Base-by-base conservation (phyloP, 2,797 vertebrate genomes). In the Phataginus tetradactyla region DNA sequence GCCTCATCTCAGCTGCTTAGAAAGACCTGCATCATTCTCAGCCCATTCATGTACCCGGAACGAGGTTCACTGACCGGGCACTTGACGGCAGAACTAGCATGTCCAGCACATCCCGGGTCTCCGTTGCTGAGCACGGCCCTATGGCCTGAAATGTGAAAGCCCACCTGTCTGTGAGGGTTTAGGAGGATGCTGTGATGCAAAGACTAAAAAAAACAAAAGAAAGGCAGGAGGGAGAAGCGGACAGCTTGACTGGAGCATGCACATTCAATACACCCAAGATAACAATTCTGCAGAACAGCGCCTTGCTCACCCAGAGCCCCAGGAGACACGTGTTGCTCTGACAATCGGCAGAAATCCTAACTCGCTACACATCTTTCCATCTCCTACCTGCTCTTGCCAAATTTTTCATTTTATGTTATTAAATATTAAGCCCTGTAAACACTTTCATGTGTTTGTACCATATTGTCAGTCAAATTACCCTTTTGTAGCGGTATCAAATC, bases 381-480 rank as follows among this genome's bases (percentile, higher is more conserved):
- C 96, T 77, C 53, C 75, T 83, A 96, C 39, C 96, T 0, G 25
- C 94, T 96, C 63, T 88, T 59, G 87, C 71, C 1, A 49, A 90
- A 92, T 95, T 94, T 97, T 98, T 98, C 96, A 61, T 97, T 98
- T 98, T 98, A 94, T 69, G 27, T 97, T 91, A 98, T 98, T 98
- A 98, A 98, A 98, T 98, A 98, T 98, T 98, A 98, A 98, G 98
- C 85, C 93, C 86, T 61, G 97, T 97, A 98, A 98, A 98, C 97
- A 97, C 92, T 97, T 98, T 17, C 78, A 96, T 91, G 98, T 23
- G 34, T 91, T 96, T 97, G 96, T 68, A 18, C 90, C 53, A 61
- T 42, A 1, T 96, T 96, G 94, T 90, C 97, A 97, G 95, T 98
- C 97, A 98, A 91, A 92, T 98, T 97, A 96, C 85, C 90, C 74